Base-by-base conservation (phyloP, 1,140 invertebrate genomes). In the Drosophila sulfurigaster region DNA sequence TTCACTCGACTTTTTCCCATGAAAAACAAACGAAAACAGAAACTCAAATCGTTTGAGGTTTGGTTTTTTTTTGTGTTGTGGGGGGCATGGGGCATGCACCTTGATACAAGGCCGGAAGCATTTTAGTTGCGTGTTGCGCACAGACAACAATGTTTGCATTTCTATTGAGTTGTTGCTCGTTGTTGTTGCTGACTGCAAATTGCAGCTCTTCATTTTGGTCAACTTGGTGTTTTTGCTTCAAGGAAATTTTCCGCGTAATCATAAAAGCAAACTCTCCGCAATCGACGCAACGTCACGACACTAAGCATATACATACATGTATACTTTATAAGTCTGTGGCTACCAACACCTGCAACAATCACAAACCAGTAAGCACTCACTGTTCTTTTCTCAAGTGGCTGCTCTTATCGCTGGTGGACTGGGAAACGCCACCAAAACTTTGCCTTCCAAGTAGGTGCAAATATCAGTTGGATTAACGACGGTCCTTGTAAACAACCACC, bases 61-160 rank as follows among this genome's bases (percentile, higher is more conserved):
- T 56, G 51, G 10, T 30, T 46, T 49, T 38, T 38, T 35, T 10
- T 38, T 38, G n/a, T n/a, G n/a, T 38, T 38, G 46, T 28, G 35
- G 41, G 38, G 6, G 45, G 35, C 30, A 49, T 38, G 59, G 6
- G 43, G 57, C 32, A 49, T 69, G 52, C 52, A 60, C 28, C 56
- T 52, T 43, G 41, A 30, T 45, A 41, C 57, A 71, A 72, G 67
- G 71, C 41, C 77, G 78, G 73, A 73, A 71, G 28, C 56, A 32
- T 72, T 72, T 71, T 20, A 56, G 28, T 79, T 64, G 73, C 59
- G 46, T 79, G 77, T 51, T 54, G 79, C 45, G 58, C 82, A 87
- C 79, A 86, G 83, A 87, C 82, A 87, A 88, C 72, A 74, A 67
- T 87, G 80, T 88, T 86, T 87, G 63, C 58, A 71, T 77, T 74